phyloP scores from a whole-genome alignment of 2,797 vertebrate species.

The Paedocypris micromegethes region DNA sequence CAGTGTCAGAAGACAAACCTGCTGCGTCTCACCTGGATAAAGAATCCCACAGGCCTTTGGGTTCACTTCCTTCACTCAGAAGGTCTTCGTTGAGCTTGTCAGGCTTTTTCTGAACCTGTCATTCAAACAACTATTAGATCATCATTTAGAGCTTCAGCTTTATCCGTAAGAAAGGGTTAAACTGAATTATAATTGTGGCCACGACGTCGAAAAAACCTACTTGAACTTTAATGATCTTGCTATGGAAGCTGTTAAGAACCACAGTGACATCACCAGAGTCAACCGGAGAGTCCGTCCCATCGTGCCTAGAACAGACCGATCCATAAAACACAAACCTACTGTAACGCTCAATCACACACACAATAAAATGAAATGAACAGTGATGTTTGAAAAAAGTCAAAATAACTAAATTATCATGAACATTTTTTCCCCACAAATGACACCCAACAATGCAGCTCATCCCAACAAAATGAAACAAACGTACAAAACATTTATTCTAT shows the following conservation, averaged over 20 bases:
- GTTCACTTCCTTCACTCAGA: constrained; percentile 72
- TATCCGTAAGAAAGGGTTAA: not conserved
- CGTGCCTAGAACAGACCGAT: constrained; percentile 68
- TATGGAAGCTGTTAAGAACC: constrained; percentile 86
- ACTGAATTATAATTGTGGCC: not conserved
- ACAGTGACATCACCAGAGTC: constrained; percentile 73
- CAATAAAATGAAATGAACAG: not conserved
- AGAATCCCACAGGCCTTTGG: constrained; percentile 76
- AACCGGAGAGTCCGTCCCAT: constrained; percentile 82
- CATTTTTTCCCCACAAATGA: no score
- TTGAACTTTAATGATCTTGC: constrained; percentile 91
- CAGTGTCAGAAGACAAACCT: no score
- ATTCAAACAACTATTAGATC: constrained; percentile 9
- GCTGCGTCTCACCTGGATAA: constrained; percentile 73
- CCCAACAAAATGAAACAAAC: constrained; percentile 5
- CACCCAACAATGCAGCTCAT: not conserved
- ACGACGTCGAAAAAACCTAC: constrained; percentile 63
- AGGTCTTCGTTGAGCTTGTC: constrained; percentile 85
- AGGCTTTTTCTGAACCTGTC: constrained; percentile 87
- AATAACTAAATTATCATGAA: no score
- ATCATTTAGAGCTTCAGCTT: not conserved
- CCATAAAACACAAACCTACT: not conserved
- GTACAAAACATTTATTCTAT: constrained; percentile 11
- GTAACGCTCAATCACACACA: not conserved
- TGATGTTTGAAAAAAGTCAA: no score